Conservation (phyloP, 2,888 invertebrate genomes). For the Chloroclysta siterata region DNA sequence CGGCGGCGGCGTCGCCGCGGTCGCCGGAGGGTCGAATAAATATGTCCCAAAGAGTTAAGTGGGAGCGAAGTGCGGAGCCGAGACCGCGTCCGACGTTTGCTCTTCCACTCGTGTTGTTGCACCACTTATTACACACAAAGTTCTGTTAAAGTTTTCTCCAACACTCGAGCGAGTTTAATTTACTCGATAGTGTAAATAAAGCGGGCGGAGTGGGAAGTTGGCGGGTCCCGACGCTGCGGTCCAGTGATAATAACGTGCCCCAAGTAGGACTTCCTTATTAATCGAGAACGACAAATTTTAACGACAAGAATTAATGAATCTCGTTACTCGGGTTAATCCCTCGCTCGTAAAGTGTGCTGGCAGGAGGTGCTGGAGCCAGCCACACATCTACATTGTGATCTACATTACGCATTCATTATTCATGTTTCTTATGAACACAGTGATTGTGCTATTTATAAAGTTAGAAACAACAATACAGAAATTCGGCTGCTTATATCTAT, state of each 20-base stretch:
- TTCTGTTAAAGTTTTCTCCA: conserved; percentile 83
- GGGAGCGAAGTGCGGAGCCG: conserved; percentile 80
- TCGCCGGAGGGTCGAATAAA: conserved; percentile 85
- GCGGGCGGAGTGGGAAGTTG: conserved; percentile 82
- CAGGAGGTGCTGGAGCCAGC: conserved; percentile 66
- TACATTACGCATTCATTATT: conserved; percentile 47
- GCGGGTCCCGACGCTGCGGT: conserved; percentile 75
- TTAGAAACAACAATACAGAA: too few species aligned
- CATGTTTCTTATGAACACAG: conserved; percentile 37
- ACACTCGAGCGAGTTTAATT: conserved; percentile 85
- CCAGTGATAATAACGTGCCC: conserved; percentile 81
- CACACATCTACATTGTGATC: conserved; percentile 53
- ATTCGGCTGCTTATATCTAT: too few species aligned
- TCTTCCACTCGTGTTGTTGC: conserved; percentile 85
- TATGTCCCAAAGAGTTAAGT: conserved; percentile 86
- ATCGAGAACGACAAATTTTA: conserved; percentile 86
- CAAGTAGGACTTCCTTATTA: conserved; percentile 83
- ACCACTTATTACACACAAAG: conserved; percentile 86
- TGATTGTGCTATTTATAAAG: neutral
- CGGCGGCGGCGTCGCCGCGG: conserved; percentile 65
- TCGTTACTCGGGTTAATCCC: conserved; percentile 86
- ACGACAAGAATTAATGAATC: conserved; percentile 86
- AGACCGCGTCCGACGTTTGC: conserved; percentile 84
- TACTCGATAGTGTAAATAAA: conserved; percentile 86
- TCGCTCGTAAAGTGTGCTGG: conserved; percentile 83